Evolutionary conservation across 2,797 vertebrate species (phyloP), one percentile per base, ranked within the genome.

Genomic region (Spinus olivaceus): DNA sequence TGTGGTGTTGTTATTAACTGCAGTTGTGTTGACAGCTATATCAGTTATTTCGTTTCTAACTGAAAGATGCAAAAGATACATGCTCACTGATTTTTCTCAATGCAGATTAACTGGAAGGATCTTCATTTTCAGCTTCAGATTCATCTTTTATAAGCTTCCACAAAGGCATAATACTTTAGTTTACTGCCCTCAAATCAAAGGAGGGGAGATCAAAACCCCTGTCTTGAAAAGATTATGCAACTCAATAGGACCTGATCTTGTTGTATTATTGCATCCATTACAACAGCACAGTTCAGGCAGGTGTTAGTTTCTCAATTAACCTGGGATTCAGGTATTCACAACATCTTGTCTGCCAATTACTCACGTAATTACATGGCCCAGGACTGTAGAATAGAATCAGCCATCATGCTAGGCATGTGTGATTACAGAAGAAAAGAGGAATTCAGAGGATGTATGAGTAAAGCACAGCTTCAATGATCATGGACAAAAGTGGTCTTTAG

Each of bases 341-440:
- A 88, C 92, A 85, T 95, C 95, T 96, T 96, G 94, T 90, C 95
- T 92, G 63, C 95, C 96, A 97, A 97, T 97, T 97, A 98, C 88
- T 92, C 77, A 85, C 90, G 86, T 94, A 97, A 97, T 97, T 97
- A 94, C 91, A 84, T 86, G 89, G 93, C 94, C 91, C 32, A 47
- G 92, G 89, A 97, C 97, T 97, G 97, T 97, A 98, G 98, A 98
- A 98, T 97, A 98, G 98, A 98, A 97, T 97, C 97, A 97, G 96
- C 98, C 97, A 96, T 97, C 95, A 84, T 88, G 95, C 97, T 97
- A 97, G 97, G 97, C 97, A 96, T 97, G 98, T 98, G 97, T 97
- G 97, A 98, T 98, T 98, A 97, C 92, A 96, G 97, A 98, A 98
- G 96, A 98, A 97, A 98, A 97, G 97, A 97, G 95, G 96, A 97